Conservation (phyloP, 2,113 vertebrate genomes). For the Cyanistes caeruleus region DNA sequence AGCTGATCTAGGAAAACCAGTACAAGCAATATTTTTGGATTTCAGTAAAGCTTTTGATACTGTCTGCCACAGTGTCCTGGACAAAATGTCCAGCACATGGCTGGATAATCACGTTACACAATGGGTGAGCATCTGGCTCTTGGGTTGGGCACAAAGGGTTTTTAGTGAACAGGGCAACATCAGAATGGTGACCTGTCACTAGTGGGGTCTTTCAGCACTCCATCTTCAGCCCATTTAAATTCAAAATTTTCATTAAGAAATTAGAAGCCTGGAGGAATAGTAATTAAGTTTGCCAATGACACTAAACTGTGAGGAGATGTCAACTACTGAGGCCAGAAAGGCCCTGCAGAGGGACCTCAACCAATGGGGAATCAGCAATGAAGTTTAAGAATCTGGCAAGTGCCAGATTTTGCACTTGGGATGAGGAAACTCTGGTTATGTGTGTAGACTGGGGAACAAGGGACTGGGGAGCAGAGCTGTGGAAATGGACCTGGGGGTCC, state of each 20-base stretch:
- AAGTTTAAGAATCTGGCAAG: neutral
- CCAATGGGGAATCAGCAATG: neutral
- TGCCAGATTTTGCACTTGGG: neutral
- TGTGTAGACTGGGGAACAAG: neutral
- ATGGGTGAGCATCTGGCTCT: neutral
- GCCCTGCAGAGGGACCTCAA: neutral
- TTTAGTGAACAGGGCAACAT: neutral
- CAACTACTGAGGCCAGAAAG: fast-evolving
- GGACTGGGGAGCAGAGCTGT: too few species aligned
- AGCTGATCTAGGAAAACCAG: neutral
- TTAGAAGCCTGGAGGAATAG: neutral
- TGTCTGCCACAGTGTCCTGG: too few species aligned
- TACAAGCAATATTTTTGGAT: neutral
- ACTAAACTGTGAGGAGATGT: neutral
- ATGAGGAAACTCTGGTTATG: neutral
- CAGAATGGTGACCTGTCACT: too few species aligned
- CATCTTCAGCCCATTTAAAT: too few species aligned
- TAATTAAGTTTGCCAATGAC: fast-evolving
- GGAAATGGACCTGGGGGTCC: too few species aligned
- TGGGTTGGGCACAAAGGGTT: fast-evolving
- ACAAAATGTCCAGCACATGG: neutral
- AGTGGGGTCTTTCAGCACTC: neutral
- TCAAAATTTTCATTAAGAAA: neutral
- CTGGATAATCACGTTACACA: neutral
- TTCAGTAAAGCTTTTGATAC: neutral